phyloP scores from a whole-genome alignment of 2,113 vertebrate species.

The Nicator chloris region DNA sequence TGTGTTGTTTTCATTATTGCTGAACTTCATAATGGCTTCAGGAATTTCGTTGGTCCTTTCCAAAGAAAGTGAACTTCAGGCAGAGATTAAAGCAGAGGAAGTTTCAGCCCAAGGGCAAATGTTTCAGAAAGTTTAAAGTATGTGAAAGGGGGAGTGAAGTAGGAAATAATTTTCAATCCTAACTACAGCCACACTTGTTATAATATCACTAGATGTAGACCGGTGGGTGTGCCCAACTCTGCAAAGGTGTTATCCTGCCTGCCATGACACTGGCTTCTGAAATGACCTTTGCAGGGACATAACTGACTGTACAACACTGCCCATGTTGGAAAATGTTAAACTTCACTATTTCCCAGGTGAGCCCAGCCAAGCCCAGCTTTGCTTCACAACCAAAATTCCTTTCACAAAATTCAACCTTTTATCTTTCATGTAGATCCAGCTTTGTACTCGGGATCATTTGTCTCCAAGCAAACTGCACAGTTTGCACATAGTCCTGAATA shows the following conservation, averaged over 20 bases:
- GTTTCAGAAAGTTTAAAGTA: constrained; percentile 49
- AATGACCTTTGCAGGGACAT: background rate
- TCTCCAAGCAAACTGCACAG: constrained; percentile 4
- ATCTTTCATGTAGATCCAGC: constrained; percentile 33
- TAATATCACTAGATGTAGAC: constrained; percentile 51
- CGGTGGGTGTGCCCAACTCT: background rate
- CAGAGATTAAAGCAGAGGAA: constrained; percentile 63
- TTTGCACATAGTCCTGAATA: background rate
- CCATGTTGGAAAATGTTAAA: constrained; percentile 25
- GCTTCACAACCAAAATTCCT: constrained; percentile 18
- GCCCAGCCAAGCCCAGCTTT: constrained; percentile 17
- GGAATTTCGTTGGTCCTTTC: constrained; percentile 38
- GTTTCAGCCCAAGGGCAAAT: constrained; percentile 58
- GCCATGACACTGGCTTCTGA: constrained; percentile 3
- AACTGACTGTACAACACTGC: background rate
- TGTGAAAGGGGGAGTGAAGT: constrained; percentile 24
- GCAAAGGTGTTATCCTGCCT: constrained; percentile 4
- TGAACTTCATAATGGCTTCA: constrained; percentile 48
- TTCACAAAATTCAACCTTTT: background rate
- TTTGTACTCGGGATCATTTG: background rate
- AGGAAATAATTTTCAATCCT: constrained; percentile 53
- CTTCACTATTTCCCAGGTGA: constrained; percentile 37
- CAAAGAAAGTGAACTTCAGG: constrained; percentile 39
- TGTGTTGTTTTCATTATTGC: constrained; percentile 47
- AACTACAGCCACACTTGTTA: constrained; percentile 29